These are phyloP conservation scores for Cepaea nemoralis DNA, from an alignment of 1,140 invertebrate species.

Conservation along the genomic window DNA sequence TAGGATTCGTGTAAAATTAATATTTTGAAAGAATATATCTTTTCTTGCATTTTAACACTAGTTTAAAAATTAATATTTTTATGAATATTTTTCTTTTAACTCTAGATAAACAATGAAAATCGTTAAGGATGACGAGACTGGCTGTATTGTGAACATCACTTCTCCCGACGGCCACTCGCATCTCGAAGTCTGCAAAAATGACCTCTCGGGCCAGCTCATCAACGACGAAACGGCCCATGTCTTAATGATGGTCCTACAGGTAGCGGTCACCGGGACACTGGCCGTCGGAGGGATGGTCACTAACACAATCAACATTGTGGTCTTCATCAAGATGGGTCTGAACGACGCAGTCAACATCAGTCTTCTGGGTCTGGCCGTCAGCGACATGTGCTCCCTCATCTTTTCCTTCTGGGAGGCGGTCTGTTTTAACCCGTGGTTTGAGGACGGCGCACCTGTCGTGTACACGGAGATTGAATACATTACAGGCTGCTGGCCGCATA, in stretches of 20 bases:
- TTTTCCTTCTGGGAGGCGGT: neutral
- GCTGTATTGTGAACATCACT: neutral
- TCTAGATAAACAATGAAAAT: neutral
- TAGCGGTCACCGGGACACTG: neutral
- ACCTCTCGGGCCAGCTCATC: neutral
- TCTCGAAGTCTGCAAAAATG: slow-evolving; percentile 1
- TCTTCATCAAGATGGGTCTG: slow-evolving; percentile 20
- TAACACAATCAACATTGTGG: slow-evolving; percentile 18
- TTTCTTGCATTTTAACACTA: too few species aligned
- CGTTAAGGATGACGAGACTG: neutral
- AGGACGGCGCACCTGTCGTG: neutral
- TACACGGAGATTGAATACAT: slow-evolving; percentile 4
- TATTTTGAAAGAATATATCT: too few species aligned
- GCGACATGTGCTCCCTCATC: slow-evolving; percentile 13
- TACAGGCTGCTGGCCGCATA: slow-evolving; percentile 18
- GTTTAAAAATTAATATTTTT: too few species aligned
- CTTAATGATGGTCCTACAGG: neutral
- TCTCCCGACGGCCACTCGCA: neutral
- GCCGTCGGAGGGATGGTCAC: neutral
- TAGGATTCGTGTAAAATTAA: too few species aligned
- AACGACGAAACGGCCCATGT: neutral
- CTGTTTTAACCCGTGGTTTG: slow-evolving; percentile 16
- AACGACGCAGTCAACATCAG: slow-evolving; percentile 28
- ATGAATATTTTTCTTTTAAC: too few species aligned
- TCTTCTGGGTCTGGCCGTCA: slow-evolving; percentile 7